A percentile compares a stretch with the other conserved stretches of the same genome.
These are phyloP conservation scores for Amitus sp. DNA, from an alignment of 2,888 invertebrate genomes.

Conservation along the genomic window DNA sequence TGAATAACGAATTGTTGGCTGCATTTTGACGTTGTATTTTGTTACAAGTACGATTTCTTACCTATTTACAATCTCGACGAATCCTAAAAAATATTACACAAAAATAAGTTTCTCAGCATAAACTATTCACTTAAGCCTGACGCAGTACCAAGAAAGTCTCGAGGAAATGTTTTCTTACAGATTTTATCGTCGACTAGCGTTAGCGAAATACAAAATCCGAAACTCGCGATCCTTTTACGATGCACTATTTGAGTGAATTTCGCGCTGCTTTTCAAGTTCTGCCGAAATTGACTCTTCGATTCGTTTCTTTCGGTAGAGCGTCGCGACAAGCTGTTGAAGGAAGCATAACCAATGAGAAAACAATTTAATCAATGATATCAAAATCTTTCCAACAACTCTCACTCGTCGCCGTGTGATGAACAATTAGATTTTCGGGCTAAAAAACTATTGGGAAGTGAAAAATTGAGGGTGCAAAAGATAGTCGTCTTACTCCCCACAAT, in stretches of 20 bases:
- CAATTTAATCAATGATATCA: not conserved
- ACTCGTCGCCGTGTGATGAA: not conserved
- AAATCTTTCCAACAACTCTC: not conserved
- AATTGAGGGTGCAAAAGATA: no score
- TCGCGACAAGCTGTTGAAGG: not conserved
- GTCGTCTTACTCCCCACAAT: no score
- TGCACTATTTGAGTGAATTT: no score
- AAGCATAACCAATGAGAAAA: not conserved
- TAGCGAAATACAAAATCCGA: constrained; percentile 17
- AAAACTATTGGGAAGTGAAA: not conserved
- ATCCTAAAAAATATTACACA: constrained; percentile 58
- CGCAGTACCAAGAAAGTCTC: constrained; percentile 50
- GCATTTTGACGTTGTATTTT: constrained; percentile 52
- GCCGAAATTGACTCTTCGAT: no score
- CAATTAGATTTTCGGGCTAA: no score
- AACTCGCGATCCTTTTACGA: constrained; percentile 14
- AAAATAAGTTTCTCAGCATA: constrained; percentile 56
- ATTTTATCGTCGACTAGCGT: constrained; percentile 15
- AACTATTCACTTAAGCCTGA: constrained; percentile 41
- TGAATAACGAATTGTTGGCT: no score
- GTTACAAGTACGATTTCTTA: constrained; percentile 60
- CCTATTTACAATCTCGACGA: constrained; percentile 58
- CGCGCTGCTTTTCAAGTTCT: no score
- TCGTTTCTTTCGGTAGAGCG: no score
- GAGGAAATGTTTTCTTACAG: constrained; percentile 35